Evolutionary conservation across 2,888 invertebrate species (phyloP), one percentile per base, ranked within the genome.

Genomic region (Tenthredo notha): DNA sequence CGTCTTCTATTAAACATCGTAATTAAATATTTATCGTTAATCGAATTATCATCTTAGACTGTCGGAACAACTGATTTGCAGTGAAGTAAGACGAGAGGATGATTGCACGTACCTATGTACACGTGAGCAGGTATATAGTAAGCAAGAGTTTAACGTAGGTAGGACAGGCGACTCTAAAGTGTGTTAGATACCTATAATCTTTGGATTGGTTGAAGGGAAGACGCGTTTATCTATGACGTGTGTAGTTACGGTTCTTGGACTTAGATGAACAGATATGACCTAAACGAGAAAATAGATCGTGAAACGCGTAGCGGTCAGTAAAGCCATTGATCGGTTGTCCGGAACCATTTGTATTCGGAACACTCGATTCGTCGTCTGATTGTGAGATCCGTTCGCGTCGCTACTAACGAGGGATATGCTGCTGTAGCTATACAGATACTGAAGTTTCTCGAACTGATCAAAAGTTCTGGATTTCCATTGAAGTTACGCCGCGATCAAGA

Each of bases 311-410:
- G 54, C 77, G 77, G 54, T 10, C 29, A 77, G 77, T 77, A 33
- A 77, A 77, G 54, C 54, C 77, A 65, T 65, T 80, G 80, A 80
- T 80, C 80, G 80, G 37, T 80, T 80, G 80, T 80, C 80, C 65
- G 37, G 58, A 80, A 80, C 80, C 80, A 80, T 80, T 80, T 80
- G 80, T 80, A 80, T 65, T 65, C 58, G 65, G 29, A 61, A 58
- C 80, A 80, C 80, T 80, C 61, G 80, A 80, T 80, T 80, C 80
- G 21, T 80, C 80, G 33, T 80, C 61, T 61, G 80, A 80, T 80
- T 77, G 77, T 77, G 50, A 54, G 47, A 77, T 77, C 77, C 50
- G 50, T 77, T 77, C 77, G 77, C 77, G 80, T 80, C 80, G 58
- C 80, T 21, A 29, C 77, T 77, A 77, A 77, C 77, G 77, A 77